Evolutionary conservation across 2,797 vertebrate genomes (phyloP), one percentile per base, ranked within the genome.

Genomic region (Benthosema pterotum): DNA sequence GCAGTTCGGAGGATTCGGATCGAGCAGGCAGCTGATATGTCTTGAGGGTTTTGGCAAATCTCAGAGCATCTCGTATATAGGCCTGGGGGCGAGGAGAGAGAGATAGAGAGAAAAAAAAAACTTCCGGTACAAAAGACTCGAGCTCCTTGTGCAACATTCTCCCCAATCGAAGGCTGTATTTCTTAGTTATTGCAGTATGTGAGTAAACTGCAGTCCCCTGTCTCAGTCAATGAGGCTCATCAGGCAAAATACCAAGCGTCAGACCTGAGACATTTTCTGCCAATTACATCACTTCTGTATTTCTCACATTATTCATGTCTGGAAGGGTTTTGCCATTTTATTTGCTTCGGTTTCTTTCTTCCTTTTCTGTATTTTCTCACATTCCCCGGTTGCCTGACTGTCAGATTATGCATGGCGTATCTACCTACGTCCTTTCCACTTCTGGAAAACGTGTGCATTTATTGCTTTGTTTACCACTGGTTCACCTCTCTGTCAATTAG

Each of bases 271-370:
- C 65, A 67, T 85, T 88, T 86, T 80, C 83, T 81, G 83, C 75
- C 86, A 89, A 82, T 88, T 89, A 84, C 83, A 79, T 85, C 82
- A 83, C 32, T 38, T 78, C 82, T 79, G 70, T 25, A n/a, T 77
- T 83, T 71, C 69, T 71, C 68, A 55, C 52, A 67, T n/a, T 43
- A 81, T 83, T 49, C 54, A 51, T 79, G 54, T 79, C 74, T 74
- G 22, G 69, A 73, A 77, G 60, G 72, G 7, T 71, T 74, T 76
- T 84, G 62, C 62, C 53, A n/a, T 73, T 74, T 71, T 65, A 63
- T 67, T 48, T 69, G 75, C 67, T 72, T 80, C 3, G 22, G 22
- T 25, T 25, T 22, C 5, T 32, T 38, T 38, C 11, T 38, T 38
- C 7, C n/a, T n/a, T n/a, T n/a, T n/a, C n/a, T n/a, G n/a, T n/a